phyloP scores from a whole-genome alignment of 2,113 vertebrate species.

The Cariama cristata region DNA sequence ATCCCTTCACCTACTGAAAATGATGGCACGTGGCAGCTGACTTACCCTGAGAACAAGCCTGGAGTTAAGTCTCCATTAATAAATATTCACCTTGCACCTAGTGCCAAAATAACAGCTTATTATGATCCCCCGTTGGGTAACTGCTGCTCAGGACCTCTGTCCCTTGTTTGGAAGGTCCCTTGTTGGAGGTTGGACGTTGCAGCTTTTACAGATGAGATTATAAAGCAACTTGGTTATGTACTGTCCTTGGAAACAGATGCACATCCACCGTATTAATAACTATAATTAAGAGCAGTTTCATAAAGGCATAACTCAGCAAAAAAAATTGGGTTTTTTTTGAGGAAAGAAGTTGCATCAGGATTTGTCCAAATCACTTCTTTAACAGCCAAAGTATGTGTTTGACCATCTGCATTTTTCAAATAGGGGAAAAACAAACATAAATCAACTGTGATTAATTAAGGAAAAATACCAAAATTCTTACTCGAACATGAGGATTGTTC shows the following conservation, averaged over 20 bases:
- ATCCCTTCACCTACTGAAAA: background rate
- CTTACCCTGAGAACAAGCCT: background rate
- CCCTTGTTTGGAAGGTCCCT: background rate
- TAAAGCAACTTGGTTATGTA: background rate
- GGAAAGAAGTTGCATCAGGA: background rate
- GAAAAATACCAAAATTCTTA: background rate
- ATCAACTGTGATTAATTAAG: background rate
- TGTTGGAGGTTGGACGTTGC: background rate
- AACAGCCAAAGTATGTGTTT: conserved; percentile 52
- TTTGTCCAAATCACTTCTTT: conserved; percentile 37
- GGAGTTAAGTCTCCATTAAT: background rate
- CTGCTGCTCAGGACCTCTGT: background rate
- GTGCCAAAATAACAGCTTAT: background rate
- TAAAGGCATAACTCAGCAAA: background rate
- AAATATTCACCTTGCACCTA: background rate
- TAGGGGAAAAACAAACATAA: background rate
- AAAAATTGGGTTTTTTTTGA: background rate
- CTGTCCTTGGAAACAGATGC: background rate
- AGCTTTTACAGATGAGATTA: background rate
- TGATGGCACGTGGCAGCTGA: background rate
- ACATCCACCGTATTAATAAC: background rate
- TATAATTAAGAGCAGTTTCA: background rate
- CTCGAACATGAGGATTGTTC: background rate
- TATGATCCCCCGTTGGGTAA: background rate
- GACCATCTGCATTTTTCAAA: background rate